Percentiles rank a stretch among this genome's conserved stretches.
Evolutionary conservation across 1,140 invertebrate genomes (phyloP).

Genomic region (Heterodera schachtii): DNA sequence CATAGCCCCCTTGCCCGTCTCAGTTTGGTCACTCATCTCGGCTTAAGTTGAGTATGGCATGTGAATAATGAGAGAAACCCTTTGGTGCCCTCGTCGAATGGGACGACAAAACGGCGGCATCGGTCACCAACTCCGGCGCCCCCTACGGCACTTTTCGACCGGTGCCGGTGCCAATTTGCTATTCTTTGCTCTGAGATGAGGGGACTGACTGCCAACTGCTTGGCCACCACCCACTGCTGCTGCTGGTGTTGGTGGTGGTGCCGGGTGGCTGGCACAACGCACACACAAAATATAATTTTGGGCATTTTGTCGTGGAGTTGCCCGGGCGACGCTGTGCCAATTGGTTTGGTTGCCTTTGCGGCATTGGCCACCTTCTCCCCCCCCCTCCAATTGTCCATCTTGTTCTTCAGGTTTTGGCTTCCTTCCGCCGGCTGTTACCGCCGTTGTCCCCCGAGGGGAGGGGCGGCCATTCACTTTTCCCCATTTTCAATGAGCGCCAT

Average conservation of each 20-base stretch:
- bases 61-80: too few species aligned
- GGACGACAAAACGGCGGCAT: too few species aligned
- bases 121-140: neutral
- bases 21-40: neutral
- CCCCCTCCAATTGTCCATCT: slow-evolving; percentile 10
- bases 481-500: neutral
- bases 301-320: slow-evolving; percentile 5
- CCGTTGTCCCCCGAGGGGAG: neutral
- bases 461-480: neutral
- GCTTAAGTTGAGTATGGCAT: neutral
- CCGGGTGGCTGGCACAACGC: slow-evolving; percentile 6
- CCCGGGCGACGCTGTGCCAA: slow-evolving; percentile 14
- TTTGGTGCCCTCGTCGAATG: too few species aligned
- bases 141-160: neutral
- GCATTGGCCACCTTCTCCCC: neutral
- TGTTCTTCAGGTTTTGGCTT: neutral
- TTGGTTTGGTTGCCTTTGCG: neutral
- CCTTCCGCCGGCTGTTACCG: neutral
- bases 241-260: too few species aligned
- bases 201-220: neutral
- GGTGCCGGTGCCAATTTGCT: neutral
- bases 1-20: too few species aligned
- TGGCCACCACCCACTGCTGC: neutral
- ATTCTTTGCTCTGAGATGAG: neutral
- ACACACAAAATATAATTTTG: slow-evolving; percentile 13